A percentile compares a stretch with the other conserved stretches of the same genome.
Evolutionary conservation across 2,888 invertebrate genomes (phyloP).

Genomic region (Polyommatus iphigenia): DNA sequence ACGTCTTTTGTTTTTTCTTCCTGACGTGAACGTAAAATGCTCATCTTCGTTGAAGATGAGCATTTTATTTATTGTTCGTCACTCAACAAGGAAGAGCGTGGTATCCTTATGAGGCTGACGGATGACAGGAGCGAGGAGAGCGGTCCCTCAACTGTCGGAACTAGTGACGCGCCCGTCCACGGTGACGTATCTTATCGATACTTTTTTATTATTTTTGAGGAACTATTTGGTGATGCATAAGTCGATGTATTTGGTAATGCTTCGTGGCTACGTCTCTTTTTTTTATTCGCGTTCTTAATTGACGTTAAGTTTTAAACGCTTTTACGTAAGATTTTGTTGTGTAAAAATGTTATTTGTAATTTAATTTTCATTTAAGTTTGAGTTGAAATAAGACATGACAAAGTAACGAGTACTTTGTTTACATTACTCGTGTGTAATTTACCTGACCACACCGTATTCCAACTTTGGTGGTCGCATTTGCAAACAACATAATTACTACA

Average conservation of each 20-base stretch:
- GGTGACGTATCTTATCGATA: slow-evolving; percentile 4
- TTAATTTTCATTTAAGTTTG: neutral
- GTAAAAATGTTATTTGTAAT: neutral
- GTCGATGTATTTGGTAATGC: neutral
- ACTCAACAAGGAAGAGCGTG: slow-evolving; percentile 27
- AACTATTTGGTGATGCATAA: slow-evolving; percentile 4
- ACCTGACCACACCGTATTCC: neutral
- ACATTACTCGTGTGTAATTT: slow-evolving; percentile 1
- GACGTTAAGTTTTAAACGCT: neutral
- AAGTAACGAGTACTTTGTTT: slow-evolving; percentile 1
- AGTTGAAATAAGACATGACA: neutral
- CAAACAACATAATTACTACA: slow-evolving; percentile 10
- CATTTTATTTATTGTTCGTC: neutral
- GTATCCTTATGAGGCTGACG: slow-evolving; percentile 30
- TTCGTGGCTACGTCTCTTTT: neutral
- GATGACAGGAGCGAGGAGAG: slow-evolving; percentile 13
- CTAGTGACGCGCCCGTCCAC: slow-evolving; percentile 6
- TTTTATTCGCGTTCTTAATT: neutral
- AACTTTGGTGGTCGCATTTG: slow-evolving; percentile 9
- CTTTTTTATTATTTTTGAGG: neutral
- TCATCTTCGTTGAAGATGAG: neutral
- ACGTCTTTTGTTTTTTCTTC: too few species aligned
- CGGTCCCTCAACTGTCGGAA: slow-evolving; percentile 25
- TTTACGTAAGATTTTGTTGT: neutral
- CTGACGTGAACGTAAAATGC: too few species aligned